Evolutionary conservation across 1,140 invertebrate genomes (phyloP).

Genomic region (Meloidogyne chitwoodi): DNA sequence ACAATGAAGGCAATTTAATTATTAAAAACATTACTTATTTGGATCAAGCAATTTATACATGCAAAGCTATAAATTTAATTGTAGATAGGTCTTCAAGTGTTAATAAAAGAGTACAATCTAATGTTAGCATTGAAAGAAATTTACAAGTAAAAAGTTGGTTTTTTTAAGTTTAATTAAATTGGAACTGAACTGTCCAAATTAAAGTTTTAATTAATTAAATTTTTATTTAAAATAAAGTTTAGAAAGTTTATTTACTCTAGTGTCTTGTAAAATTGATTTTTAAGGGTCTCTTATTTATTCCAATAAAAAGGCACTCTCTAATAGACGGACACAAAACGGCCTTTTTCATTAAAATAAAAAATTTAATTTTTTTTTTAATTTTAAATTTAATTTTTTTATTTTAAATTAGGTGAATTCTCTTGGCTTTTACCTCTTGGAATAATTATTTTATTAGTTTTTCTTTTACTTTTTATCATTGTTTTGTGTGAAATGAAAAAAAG

Average conservation of each 20-base stretch:
- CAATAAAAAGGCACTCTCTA: too few relatives aligned
- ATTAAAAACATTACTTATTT: slow-evolving; percentile 32
- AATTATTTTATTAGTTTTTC: slow-evolving; percentile 24
- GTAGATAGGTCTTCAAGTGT: background rate
- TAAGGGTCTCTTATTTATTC: too few relatives aligned
- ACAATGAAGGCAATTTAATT: slow-evolving; percentile 18
- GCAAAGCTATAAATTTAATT: slow-evolving; percentile 20
- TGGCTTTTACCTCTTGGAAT: slow-evolving; percentile 30
- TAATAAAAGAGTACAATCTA: slow-evolving; percentile 4
- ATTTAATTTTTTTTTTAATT: background rate
- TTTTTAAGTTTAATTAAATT: background rate
- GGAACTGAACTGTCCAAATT: background rate
- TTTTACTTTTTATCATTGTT: slow-evolving; percentile 29
- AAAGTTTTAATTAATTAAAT: too few relatives aligned
- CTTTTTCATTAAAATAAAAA: background rate
- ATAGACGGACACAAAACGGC: background rate
- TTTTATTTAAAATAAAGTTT: too few relatives aligned
- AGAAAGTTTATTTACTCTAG: too few relatives aligned
- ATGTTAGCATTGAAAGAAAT: slow-evolving; percentile 26
- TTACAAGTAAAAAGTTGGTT: slow-evolving; percentile 35
- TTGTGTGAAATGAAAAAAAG: slow-evolving; percentile 35
- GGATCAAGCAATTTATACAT: slow-evolving; percentile 33
- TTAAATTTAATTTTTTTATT: too few relatives aligned
- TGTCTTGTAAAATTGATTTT: too few relatives aligned
- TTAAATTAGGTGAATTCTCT: slow-evolving; percentile 26